Evolutionary conservation across 2,113 vertebrate genomes (phyloP).

Genomic region (Platichthys stellatus): DNA sequence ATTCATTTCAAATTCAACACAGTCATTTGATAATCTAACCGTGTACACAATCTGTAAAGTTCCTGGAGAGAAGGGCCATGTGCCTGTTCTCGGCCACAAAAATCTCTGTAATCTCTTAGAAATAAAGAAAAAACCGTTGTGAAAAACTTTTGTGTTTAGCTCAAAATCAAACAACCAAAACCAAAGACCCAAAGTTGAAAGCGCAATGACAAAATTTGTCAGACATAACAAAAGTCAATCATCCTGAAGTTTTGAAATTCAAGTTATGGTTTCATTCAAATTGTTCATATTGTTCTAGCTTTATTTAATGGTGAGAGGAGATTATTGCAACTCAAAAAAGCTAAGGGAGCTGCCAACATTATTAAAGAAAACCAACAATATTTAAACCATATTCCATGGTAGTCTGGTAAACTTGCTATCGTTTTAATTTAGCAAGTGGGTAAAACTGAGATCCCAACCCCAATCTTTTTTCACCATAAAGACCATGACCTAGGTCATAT

Average conservation of each 20-base stretch:
- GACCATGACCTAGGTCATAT: not conserved
- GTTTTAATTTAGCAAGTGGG: not conserved
- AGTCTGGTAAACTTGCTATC: too few species aligned
- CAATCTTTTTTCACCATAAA: not conserved
- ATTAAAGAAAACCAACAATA: not conserved
- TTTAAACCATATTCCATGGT: not conserved
- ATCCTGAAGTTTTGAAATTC: not conserved
- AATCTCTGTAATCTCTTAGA: too few species aligned
- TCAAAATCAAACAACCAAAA: too few species aligned
- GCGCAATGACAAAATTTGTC: not conserved
- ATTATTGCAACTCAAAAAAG: not conserved
- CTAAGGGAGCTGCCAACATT: not conserved
- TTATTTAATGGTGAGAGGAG: not conserved
- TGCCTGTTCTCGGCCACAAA: too few species aligned
- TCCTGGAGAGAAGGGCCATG: not conserved
- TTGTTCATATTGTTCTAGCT: not conserved
- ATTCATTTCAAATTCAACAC: not conserved
- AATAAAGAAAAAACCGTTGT: too few species aligned
- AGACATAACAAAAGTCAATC: not conserved
- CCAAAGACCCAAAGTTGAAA: not conserved
- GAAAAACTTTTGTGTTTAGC: too few species aligned
- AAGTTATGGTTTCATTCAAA: not conserved
- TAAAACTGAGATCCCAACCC: not conserved
- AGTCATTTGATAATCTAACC: too few species aligned
- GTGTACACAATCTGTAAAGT: not conserved